A percentile compares a stretch with the other conserved stretches of the same genome.
Conservation (phyloP, 1,140 invertebrate genomes). For the Cydia pomonella region DNA sequence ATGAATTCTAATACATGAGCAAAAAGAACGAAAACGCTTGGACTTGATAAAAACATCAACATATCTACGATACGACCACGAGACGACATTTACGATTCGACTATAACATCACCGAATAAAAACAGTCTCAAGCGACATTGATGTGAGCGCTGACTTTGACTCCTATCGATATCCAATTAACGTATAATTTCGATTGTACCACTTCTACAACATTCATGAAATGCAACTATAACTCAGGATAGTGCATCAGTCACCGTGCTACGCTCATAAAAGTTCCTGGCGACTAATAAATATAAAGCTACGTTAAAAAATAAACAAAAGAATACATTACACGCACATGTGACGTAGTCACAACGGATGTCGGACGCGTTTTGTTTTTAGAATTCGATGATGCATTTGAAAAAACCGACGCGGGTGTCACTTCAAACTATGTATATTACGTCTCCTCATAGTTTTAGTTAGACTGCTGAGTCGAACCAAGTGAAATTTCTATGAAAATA, state of each 20-base stretch:
- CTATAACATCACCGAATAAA: background rate
- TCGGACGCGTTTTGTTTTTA: constrained; percentile 31
- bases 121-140: background rate
- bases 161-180: background rate
- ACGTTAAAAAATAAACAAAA: constrained; percentile 44
- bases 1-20: background rate
- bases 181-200: background rate
- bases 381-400: constrained; percentile 22
- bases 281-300: constrained; percentile 47
- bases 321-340: constrained; percentile 37
- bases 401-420: background rate
- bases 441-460: background rate
- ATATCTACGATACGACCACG: constrained; percentile 25
- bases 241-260: constrained; percentile 44
- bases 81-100: constrained; percentile 19
- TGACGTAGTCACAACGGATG: constrained; percentile 38
- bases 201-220: background rate
- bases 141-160: background rate
- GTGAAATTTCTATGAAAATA: too few species aligned
- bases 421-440: background rate
- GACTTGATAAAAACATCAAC: background rate
- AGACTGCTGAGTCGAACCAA: background rate
- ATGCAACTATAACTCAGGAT: background rate
- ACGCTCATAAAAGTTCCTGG: constrained; percentile 44
- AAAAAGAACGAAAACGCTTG: background rate